Evolutionary conservation across 2,888 invertebrate species (phyloP), one percentile per base, ranked within the genome.

Genomic region (Microctonus brassicae): DNA sequence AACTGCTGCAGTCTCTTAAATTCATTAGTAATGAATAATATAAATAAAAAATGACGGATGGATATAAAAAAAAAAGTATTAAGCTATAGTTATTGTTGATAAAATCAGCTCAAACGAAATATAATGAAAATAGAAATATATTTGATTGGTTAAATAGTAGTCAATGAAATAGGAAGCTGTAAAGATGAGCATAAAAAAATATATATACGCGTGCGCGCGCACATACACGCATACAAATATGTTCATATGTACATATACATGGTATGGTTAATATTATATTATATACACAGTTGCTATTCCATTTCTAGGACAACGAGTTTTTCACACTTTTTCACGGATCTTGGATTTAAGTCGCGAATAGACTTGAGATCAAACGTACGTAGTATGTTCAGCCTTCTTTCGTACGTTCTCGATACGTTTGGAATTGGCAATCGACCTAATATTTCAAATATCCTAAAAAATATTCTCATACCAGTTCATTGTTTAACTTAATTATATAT

Each of bases 281-380:
- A n/a, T n/a, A n/a, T 17, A 79, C 81, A 70, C 66, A 69, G 55
- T 36, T 79, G 80, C 78, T 78, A 79, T 80, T 80, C 74, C 74
- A 80, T 83, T 76, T 84, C 83, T 84, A 84, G 83, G 83, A 83
- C 83, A 82, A 80, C 83, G 72, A 84, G 81, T 84, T 84, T 84
- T 84, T 84, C 83, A 84, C 76, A 79, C 80, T 83, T 84, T 84
- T 84, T 83, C 82, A 82, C 81, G 17, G 79, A 80, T 78, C 75
- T 67, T 75, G 67, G 60, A 63, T 63, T 60, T 68, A 63, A 53
- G 24, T 64, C 57, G n/a, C 67, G 13, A 53, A 11, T 53, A 33
- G 36, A 58, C 64, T 39, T 36, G 47, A 47, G 17, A 47, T 47
- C 47, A 17, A 47, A n/a, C 17, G 17, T 47, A n/a, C 58, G 69